These are phyloP conservation scores for Doris montereyensis DNA, from an alignment of 2,888 invertebrate genomes.

Conservation along the genomic window DNA sequence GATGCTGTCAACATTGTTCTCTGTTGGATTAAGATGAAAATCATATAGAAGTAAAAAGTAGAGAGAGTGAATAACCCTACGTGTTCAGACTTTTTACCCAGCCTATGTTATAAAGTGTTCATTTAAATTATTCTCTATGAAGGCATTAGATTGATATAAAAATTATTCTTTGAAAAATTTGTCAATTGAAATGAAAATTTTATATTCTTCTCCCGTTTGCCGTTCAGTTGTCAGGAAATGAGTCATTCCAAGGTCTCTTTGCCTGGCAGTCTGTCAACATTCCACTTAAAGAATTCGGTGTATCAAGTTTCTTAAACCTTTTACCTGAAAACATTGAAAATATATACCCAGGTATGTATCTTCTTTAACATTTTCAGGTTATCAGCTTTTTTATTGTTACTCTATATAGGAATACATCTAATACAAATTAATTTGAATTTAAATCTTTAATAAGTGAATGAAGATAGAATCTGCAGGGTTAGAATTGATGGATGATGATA, in stretches of 20 bases:
- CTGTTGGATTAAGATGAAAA: no score
- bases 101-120: no score
- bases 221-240: neutral
- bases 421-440: no score
- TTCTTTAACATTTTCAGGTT: conserved; percentile 17
- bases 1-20: no score
- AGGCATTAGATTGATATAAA: neutral
- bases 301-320: conserved; percentile 58
- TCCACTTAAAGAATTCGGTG: conserved; percentile 51
- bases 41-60: no score
- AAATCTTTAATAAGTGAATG: no score
- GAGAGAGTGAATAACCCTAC: no score
- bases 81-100: no score
- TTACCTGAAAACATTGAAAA: conserved; percentile 51
- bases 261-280: conserved; percentile 24
- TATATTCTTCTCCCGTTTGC: neutral
- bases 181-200: neutral
- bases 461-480: no score
- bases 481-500: no score
- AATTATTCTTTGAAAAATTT: neutral
- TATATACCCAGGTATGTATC: conserved; percentile 39
- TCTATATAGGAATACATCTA: no score
- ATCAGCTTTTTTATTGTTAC: neutral
- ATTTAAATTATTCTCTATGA: no score
- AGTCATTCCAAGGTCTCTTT: conserved; percentile 36